These are phyloP conservation scores for Lithophane ornitopus DNA, from an alignment of 2,888 invertebrate species.

Conservation along the genomic window DNA sequence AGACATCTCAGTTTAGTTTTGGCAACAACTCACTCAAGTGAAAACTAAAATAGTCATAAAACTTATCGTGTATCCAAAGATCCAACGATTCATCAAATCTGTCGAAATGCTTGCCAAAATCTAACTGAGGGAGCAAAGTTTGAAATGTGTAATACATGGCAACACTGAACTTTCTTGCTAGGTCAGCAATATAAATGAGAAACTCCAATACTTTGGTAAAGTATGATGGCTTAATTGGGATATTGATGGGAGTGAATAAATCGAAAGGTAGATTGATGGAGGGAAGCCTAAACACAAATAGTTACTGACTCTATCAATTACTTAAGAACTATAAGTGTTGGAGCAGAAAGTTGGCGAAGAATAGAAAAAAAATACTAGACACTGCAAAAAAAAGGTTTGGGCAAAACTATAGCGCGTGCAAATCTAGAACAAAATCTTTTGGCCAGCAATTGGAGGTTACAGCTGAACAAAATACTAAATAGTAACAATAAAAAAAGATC, in stretches of 20 bases:
- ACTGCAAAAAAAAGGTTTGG: neutral
- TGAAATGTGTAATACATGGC: conserved; percentile 54
- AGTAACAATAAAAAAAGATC: no score
- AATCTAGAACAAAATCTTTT: neutral
- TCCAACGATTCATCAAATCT: conserved; percentile 65
- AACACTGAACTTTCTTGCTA: conserved; percentile 50
- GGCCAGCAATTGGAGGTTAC: neutral
- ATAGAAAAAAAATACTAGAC: neutral
- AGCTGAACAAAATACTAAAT: neutral
- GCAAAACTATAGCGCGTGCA: no score
- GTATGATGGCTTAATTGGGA: conserved; percentile 40
- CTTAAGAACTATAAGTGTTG: neutral
- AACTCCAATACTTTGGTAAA: conserved; percentile 47
- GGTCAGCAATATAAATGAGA: conserved; percentile 51
- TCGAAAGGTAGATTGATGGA: conserved; percentile 8
- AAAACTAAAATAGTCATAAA: conserved; percentile 59
- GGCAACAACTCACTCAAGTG: conserved; percentile 28
- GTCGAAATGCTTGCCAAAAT: conserved; percentile 60
- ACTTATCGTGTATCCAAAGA: conserved; percentile 47
- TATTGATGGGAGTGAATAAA: conserved; percentile 24
- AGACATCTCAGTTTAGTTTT: conserved; percentile 17
- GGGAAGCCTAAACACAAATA: neutral
- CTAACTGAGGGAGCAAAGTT: conserved; percentile 57
- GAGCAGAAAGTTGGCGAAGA: neutral
- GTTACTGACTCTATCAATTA: neutral